A percentile compares a stretch with the other conserved stretches of the same genome.
These are phyloP conservation scores for Trichopoda pennipes DNA, from an alignment of 2,888 invertebrate genomes.

Conservation along the genomic window DNA sequence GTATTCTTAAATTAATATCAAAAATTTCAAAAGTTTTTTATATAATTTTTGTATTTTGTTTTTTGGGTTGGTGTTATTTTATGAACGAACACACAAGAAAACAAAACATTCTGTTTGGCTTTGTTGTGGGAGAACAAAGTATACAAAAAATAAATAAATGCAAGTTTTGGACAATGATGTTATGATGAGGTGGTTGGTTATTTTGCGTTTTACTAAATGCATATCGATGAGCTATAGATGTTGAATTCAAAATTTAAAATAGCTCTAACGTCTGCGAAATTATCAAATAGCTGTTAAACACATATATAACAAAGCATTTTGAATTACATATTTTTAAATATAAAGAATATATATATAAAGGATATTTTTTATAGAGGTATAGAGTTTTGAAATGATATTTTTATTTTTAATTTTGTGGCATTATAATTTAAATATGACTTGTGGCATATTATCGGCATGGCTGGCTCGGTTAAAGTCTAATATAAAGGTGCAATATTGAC, in stretches of 20 bases:
- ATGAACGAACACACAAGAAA: conserved; percentile 11
- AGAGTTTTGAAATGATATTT: no score
- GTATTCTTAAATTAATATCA: background rate
- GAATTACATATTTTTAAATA: no score
- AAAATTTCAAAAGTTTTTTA: conserved; percentile 16
- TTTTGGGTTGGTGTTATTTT: conserved; percentile 37
- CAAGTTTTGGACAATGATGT: conserved; percentile 47
- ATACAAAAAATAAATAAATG: conserved; percentile 18
- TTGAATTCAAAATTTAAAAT: background rate
- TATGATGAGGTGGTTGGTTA: conserved; percentile 44
- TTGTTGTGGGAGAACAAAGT: conserved; percentile 42
- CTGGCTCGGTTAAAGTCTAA: no score
- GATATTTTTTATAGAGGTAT: no score
- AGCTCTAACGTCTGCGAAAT: background rate
- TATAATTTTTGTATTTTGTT: conserved; percentile 7
- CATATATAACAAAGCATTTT: no score
- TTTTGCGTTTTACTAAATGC: conserved; percentile 46
- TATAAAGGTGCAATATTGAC: no score
- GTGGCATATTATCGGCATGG: no score
- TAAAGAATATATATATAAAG: no score
- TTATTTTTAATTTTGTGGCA: no score
- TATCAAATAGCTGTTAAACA: no score
- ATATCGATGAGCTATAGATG: conserved; percentile 14
- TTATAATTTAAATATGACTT: no score
- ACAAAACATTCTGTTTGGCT: conserved; percentile 34